phyloP scores from a whole-genome alignment of 1,140 invertebrate species.

The Lordiphosa mommai region DNA sequence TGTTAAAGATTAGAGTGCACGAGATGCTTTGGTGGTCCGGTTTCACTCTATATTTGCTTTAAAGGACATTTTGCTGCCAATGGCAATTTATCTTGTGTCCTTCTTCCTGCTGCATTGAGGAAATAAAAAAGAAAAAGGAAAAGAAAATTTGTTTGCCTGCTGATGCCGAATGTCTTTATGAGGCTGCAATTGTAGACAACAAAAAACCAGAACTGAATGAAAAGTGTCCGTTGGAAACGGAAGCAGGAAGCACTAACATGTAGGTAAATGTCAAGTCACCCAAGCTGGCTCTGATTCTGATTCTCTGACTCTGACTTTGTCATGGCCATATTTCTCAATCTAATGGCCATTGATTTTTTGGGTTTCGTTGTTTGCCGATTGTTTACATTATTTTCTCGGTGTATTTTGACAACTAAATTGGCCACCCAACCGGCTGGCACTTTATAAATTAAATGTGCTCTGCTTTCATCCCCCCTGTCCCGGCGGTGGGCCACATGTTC shows the following conservation, averaged over 20 bases:
- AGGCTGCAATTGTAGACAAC: slow-evolving; percentile 39
- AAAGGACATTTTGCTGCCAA: slow-evolving; percentile 68
- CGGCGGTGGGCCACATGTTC: slow-evolving; percentile 60
- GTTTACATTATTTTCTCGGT: slow-evolving; percentile 56
- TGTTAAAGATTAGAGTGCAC: slow-evolving; percentile 51
- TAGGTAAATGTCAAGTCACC: slow-evolving; percentile 73
- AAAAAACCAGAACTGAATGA: not conserved
- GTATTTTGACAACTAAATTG: slow-evolving; percentile 75
- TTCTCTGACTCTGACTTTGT: slow-evolving; percentile 43
- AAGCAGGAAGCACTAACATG: slow-evolving; percentile 62
- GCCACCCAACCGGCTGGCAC: slow-evolving; percentile 28
- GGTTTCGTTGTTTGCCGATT: slow-evolving; percentile 20
- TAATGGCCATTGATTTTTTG: slow-evolving; percentile 51
- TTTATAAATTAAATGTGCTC: slow-evolving; percentile 70
- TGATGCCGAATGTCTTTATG: slow-evolving; percentile 56
- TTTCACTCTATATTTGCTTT: slow-evolving; percentile 56
- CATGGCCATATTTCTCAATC: slow-evolving; percentile 30
- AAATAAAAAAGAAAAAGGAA: slow-evolving; percentile 30
- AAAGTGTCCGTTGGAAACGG: slow-evolving; percentile 34
- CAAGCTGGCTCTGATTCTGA: slow-evolving; percentile 37
- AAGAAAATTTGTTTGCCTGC: slow-evolving; percentile 60
- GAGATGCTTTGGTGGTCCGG: slow-evolving; percentile 43
- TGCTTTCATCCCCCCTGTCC: slow-evolving; percentile 1
- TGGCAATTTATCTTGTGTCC: slow-evolving; percentile 64
- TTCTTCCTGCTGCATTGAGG: slow-evolving; percentile 32